phyloP scores from a whole-genome alignment of 2,113 vertebrate species.

The Notarius lentiginosus region DNA sequence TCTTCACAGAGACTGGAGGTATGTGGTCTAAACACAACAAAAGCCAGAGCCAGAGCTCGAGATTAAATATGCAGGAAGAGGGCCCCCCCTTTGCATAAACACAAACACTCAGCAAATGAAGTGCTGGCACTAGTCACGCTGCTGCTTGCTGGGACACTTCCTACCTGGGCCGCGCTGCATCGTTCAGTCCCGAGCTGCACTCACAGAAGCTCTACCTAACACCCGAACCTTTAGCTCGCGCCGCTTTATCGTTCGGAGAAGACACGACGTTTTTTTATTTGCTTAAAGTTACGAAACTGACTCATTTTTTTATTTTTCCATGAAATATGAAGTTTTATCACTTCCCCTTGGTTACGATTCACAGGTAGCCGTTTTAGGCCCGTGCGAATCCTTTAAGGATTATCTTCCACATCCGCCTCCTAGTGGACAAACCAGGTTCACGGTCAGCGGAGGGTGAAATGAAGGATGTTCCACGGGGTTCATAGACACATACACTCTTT shows the following conservation, averaged over 20 bases:
- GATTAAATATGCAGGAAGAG: constrained; percentile 98
- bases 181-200: background rate
- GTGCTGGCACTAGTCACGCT: constrained; percentile 82
- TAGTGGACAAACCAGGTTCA: constrained; percentile 35
- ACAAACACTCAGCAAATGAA: constrained; percentile 97
- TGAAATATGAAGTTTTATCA: background rate
- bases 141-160: constrained; percentile 78
- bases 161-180: constrained; percentile 67
- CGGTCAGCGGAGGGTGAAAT: constrained; percentile 17
- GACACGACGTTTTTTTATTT: background rate
- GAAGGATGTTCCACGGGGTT: background rate
- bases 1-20: constrained; percentile 84
- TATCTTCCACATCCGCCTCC: constrained; percentile 35
- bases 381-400: background rate
- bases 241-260: background rate
- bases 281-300: background rate
- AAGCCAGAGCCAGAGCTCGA: constrained; percentile 88
- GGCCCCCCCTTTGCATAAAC: constrained; percentile 96
- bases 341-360: background rate
- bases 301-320: background rate
- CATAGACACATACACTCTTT: constrained; percentile 4
- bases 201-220: background rate
- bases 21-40: constrained; percentile 98
- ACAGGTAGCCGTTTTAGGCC: background rate
- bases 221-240: background rate